Evolutionary conservation across 2,113 vertebrate genomes (phyloP).

Genomic region (Struthio camelus): DNA sequence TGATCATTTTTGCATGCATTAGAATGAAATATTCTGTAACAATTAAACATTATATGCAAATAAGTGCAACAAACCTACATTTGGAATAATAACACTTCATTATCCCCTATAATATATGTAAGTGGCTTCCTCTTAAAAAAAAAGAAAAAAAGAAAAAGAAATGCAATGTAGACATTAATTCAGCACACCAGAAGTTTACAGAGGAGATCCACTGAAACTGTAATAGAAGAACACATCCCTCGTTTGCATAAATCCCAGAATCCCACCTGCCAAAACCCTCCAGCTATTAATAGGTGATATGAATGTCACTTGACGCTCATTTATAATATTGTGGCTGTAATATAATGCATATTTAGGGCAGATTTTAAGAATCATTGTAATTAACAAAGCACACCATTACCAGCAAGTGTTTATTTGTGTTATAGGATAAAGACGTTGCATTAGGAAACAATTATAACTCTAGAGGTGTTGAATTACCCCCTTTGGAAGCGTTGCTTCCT

Average conservation of each 20-base stretch:
- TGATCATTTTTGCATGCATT: constrained; percentile 76
- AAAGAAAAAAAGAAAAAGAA: background rate
- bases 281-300: constrained; percentile 76
- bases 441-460: constrained; percentile 52
- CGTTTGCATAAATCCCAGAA: constrained; percentile 78
- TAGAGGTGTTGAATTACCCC: constrained; percentile 40
- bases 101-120: constrained; percentile 72
- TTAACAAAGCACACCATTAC: constrained; percentile 60
- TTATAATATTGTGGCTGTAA: constrained; percentile 69
- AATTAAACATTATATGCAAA: constrained; percentile 81
- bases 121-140: constrained; percentile 45
- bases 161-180: constrained; percentile 71
- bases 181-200: constrained; percentile 74
- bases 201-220: constrained; percentile 69
- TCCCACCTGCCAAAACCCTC: constrained; percentile 70
- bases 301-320: constrained; percentile 73
- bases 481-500: constrained; percentile 34
- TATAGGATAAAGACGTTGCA: constrained; percentile 44
- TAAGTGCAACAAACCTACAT: constrained; percentile 68
- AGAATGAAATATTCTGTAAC: constrained; percentile 74
- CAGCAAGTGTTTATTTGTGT: constrained; percentile 60
- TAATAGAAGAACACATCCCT: constrained; percentile 49
- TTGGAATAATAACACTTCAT: constrained; percentile 79
- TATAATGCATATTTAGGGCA: constrained; percentile 73
- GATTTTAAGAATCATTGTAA: constrained; percentile 65